Percentiles rank a stretch among this genome's conserved stretches.
Evolutionary conservation across 2,113 vertebrate species (phyloP).

Genomic region (Bujurquina vittata): DNA sequence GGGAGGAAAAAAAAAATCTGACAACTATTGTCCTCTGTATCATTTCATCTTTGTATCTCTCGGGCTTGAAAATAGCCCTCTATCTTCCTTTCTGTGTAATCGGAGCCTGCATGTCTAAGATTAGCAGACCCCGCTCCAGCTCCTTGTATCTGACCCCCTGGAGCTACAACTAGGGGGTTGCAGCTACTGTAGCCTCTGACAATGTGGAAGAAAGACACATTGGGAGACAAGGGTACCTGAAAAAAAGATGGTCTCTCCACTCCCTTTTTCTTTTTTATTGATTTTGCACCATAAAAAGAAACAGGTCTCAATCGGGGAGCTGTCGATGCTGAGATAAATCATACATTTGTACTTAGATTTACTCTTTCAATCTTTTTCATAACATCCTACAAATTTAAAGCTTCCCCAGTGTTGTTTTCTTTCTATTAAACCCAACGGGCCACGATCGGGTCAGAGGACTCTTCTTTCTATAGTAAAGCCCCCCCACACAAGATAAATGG

Average conservation of each 20-base stretch:
- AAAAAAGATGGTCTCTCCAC: constrained; percentile 6
- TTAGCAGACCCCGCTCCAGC: constrained; percentile 31
- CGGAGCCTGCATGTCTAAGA: constrained; percentile 58
- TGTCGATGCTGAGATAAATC: neutral
- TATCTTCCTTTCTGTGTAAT: constrained; percentile 30
- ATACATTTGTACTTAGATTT: neutral
- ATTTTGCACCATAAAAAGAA: constrained; percentile 3
- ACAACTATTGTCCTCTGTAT: neutral
- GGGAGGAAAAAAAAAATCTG: neutral
- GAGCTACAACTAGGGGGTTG: constrained; percentile 48
- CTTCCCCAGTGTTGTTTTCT: neutral
- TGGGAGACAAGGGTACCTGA: neutral
- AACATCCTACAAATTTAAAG: neutral
- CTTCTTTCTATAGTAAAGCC: neutral
- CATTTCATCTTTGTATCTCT: constrained; percentile 13
- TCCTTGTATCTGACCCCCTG: constrained; percentile 50
- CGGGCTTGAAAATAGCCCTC: constrained; percentile 10
- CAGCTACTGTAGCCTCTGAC: constrained; percentile 38
- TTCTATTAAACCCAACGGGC: neutral
- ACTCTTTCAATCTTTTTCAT: constrained; percentile 8
- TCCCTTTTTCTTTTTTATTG: constrained; percentile 12
- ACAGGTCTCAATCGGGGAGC: neutral
- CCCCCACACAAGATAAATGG: constrained; percentile 28
- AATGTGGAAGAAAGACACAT: constrained; percentile 9
- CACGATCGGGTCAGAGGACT: constrained; percentile 9